Evolutionary conservation across 2,888 invertebrate species (phyloP), one percentile per base, ranked within the genome.

Genomic region (Drosophila imparisetae): DNA sequence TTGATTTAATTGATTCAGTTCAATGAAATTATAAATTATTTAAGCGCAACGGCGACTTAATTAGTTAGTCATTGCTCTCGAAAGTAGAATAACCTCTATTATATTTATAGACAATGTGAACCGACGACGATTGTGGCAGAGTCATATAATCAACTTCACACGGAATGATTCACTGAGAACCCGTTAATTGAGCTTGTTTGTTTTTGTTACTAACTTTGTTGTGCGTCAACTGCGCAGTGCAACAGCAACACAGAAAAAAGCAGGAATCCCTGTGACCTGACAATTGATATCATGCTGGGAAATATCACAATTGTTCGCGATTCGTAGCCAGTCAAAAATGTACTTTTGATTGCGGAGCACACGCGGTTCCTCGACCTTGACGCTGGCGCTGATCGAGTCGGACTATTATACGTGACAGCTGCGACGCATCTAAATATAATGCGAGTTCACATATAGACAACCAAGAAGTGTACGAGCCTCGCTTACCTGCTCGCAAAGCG

Each of bases 181-280:
- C 15, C 59, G 71, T 61, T 42, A 24, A 54, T 60, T 60, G 27
- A 29, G 53, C 1, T 24, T 49, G 8, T 29, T 29, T 38, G 24
- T n/a, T 27, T 27, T 11, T n/a, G 40, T 27, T 83, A 84, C 83
- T 86, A 63, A 84, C 83, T 80, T 69, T 80, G 70, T 62, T 83
- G 83, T 60, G 83, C 74, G 54, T 66, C 36, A 38, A 73, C 80
- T 59, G 61, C 34, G 72, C 64, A 42, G 2, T 59, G 58, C 68
- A 42, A 57, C 1, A 86, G 50, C 21, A 80, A 45, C 11, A 60
- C 50, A 21, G 48, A 36, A 30, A 30, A 29, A 55, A 71, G 32
- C 29, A 86, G 66, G 53, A 83, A 52, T 76, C 76, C 69, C 66
- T 77, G 32, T 27, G 55, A 49, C 30, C 7, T 48, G 2, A 52